phyloP scores from a whole-genome alignment of 2,797 vertebrate genomes.

The Pseudochirops corinnae region DNA sequence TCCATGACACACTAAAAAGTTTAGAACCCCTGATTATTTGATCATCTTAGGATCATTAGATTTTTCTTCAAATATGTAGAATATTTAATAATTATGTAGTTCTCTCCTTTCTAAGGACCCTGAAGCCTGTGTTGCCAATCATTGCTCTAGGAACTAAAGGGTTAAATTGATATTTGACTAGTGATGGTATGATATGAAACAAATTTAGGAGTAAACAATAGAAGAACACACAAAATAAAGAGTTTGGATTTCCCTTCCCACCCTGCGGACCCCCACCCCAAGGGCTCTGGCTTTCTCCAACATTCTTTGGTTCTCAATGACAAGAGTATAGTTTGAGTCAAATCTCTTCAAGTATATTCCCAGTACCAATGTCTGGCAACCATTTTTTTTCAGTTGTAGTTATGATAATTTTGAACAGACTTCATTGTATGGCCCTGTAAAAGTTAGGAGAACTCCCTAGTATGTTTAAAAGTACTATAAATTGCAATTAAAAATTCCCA shows the following conservation, averaged over 20 bases:
- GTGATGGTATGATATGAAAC: neutral
- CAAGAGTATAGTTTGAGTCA: neutral
- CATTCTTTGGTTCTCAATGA: neutral
- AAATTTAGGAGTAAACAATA: neutral
- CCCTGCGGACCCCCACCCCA: neutral
- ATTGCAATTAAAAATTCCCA: conserved; percentile 25
- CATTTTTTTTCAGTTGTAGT: neutral
- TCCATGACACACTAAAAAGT: neutral
- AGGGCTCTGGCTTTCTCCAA: neutral
- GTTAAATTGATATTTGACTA: neutral
- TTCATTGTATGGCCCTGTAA: conserved; percentile 37
- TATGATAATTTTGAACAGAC: neutral
- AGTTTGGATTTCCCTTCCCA: neutral
- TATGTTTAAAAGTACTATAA: conserved; percentile 17
- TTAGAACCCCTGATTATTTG: neutral
- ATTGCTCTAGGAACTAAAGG: neutral
- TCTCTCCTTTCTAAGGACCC: conserved; percentile 31
- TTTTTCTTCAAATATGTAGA: conserved; percentile 16
- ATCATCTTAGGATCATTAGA: neutral
- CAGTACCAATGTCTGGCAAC: neutral
- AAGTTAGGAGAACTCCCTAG: conserved; percentile 1
- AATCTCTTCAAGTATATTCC: neutral
- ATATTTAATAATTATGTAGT: neutral
- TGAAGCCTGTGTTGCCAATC: neutral
- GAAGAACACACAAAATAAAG: neutral